Base-by-base conservation (phyloP, 37 sponge, comb jelly and placozoan species). In the Bolinopsis microptera region DNA sequence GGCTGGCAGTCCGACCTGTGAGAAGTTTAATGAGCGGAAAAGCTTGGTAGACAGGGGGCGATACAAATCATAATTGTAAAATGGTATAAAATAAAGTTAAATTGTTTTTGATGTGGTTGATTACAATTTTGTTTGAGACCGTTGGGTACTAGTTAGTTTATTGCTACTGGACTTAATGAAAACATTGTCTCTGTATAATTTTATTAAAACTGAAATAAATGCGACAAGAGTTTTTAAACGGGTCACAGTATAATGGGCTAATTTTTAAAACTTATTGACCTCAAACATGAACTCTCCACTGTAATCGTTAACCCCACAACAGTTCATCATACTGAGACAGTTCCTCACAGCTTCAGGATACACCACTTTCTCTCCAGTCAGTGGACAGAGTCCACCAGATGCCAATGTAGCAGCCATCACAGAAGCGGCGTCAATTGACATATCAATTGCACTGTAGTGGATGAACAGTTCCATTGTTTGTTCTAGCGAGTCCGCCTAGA, bases 351-450 rank as follows among this genome's bases (percentile, higher is more conserved):
- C 95, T 8, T 83, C 92, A 0, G 94, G 72, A 30, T 67, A 25
- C 41, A 95, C 38, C 35, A 95, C 95, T 92, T 96, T 93, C 35
- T 93, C 93, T 0, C 94, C 95, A n/a, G 97, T 95, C 38, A 95
- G 94, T 28, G 97, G 97, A 93, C 97, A 97, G 67, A 94, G 39
- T 18, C 97, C 97, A 23, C 94, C 95, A 35, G 95, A 95, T 26
- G 97, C 97, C 38, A 97, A 94, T 36, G 96, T 96, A 69, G 96
- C 97, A 16, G 97, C 97, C 96, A 97, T 96, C 23, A 97, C 95
- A 30, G 96, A 95, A n/a, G 95, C 97, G 26, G 93, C 94, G 32
- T 82, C 27, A 69, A 93, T 94, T 41, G 94, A 80, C 86, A 97
- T 83, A 86, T 96, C 96, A 68, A 96, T 93, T n/a, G 97, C 94